Conservation (phyloP, 2,797 vertebrate genomes). For the Hapalemur alaotrensis region DNA sequence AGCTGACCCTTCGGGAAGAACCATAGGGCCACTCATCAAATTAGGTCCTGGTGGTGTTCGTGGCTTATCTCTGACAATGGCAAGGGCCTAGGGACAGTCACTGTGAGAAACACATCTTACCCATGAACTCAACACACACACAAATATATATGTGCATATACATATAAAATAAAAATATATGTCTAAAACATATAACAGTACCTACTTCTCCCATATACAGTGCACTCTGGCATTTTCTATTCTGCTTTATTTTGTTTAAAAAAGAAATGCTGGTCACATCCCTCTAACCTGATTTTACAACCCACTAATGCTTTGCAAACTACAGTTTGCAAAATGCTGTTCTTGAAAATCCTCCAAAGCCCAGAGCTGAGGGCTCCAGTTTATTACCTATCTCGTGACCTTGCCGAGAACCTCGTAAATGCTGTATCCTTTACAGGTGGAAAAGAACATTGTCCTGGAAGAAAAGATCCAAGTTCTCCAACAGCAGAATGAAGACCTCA, state of each 20-base stretch:
- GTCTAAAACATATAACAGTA: background rate
- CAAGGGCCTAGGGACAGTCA: background rate
- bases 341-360: background rate
- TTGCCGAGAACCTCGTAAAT: background rate
- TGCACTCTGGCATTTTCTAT: background rate
- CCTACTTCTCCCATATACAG: background rate
- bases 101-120: background rate
- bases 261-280: background rate
- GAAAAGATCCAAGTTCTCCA: conserved; percentile 95
- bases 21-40: background rate
- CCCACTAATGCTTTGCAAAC: background rate
- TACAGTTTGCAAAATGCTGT: background rate
- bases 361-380: background rate
- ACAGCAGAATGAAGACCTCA: conserved; percentile 98
- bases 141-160: background rate
- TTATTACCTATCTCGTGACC: background rate
- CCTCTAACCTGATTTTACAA: background rate
- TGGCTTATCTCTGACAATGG: background rate
- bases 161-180: background rate
- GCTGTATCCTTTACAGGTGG: conserved; percentile 73
- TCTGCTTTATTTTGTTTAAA: conserved; percentile 6
- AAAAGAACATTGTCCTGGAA: conserved; percentile 95
- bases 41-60: background rate
- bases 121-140: background rate
- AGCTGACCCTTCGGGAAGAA: background rate